Base-by-base conservation (phyloP, 2,113 vertebrate genomes). In the Acrocephalus arundinaceus region DNA sequence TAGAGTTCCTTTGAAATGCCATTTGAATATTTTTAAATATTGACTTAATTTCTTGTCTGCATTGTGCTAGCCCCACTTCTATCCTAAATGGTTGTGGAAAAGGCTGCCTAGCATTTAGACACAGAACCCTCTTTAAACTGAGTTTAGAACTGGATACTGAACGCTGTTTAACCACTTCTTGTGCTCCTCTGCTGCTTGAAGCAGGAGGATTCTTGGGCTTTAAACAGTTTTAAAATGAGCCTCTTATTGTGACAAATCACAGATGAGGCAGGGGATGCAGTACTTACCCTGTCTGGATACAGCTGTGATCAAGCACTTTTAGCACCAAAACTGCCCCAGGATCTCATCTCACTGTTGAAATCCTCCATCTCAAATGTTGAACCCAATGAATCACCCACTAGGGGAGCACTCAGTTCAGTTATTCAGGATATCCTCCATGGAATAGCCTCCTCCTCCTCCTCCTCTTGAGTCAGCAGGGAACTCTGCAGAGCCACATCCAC, bases 151-250 rank as follows among this genome's bases (percentile, higher is more conserved):
- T 51, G 58, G 25, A 46, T 59, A 55, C 33, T 63, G 62, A 79
- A 52, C 22, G 28, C 66, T 81, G 25, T 59, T 96, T 65, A 72
- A 78, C 83, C 63, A 66, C 25, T 75, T 76, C 49, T 62, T 49
- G 35, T 70, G 78, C 78, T 95, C 52, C 51, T 80, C 62, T 93
- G 67, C 63, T 88, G 49, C 65, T 88, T 75, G 79, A 78, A 96
- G 81, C 20, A 90, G 74, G 63, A 87, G 49, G 35, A 35, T 35
- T 27, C 52, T 19, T 5, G 35, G 19, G 52, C 57, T 86, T 91
- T 72, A 72, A 84, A 39, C 52, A 62, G 57, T 52, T 79, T 81
- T 83, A 77, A 88, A 80, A 51, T 54, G 41, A 63, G 41, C 21
- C 31, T 1, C 0, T 79, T 79, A 76, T 59, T 71, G 37, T 61